Evolutionary conservation across 1,140 invertebrate genomes (phyloP), one percentile per base, ranked within the genome.

Genomic region (Vollenhovia emeryi): DNA sequence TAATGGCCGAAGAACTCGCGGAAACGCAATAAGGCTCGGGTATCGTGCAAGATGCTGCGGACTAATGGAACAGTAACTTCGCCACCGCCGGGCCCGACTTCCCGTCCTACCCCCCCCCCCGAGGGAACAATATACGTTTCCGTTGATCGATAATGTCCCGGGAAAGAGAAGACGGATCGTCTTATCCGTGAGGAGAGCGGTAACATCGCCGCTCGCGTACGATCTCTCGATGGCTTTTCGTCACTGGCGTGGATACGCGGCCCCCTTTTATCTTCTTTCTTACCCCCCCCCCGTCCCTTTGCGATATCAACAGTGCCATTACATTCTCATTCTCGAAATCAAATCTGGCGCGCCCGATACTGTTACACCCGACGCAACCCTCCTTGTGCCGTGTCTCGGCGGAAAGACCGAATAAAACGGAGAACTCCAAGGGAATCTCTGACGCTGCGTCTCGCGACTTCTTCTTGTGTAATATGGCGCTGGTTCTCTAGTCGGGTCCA

Each of bases 51-150:
- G 78, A 82, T 82, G 78, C 78, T 82, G 50, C 66, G 68, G 36
- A 82, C 78, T 82, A 82, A 82, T 82, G 78, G 78, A 82, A 82
- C 78, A 45, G 78, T 82, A 82, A 82, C 66, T 82, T 82, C 24
- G 64, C 64, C 78, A 69, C 60, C 43, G 48, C 24, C 40, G 21
- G 21, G 78, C n/a, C 40, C 50, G 64, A 52, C 62, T 68, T 68
- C 45, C 48, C 50, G 50, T 82, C 33, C n/a, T n/a, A n/a, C 13
- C 36, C 36, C 36, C 2, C 43, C 64, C 64, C 78, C 43, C 40
- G 66, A 50, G 66, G 78, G 52, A 82, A 82, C 78, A 82, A 82
- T 82, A 73, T 82, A 82, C 68, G 78, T 82, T 82, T 82, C 66
- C 50, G 69, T 82, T 82, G 78, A 82, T 82, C 78, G 78, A 73